phyloP scores from a whole-genome alignment of 2,113 vertebrate genomes.

The Pardalotus punctatus region DNA sequence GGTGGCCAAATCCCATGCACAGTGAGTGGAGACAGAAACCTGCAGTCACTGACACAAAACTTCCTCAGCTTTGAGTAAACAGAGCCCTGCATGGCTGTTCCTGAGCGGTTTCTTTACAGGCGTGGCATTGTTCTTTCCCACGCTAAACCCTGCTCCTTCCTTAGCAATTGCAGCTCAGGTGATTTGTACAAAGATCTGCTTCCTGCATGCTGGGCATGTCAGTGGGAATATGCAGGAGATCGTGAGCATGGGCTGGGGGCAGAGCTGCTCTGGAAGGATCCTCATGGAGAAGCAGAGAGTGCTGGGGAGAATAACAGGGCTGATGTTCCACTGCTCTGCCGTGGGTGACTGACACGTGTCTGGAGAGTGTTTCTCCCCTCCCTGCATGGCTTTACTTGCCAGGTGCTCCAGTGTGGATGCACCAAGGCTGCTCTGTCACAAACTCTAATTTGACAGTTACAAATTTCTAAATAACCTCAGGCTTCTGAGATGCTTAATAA shows the following conservation, averaged over 20 bases:
- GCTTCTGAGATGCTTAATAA: not conserved
- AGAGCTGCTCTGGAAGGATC: not conserved
- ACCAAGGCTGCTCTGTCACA: not conserved
- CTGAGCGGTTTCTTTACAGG: not conserved
- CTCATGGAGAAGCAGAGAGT: not conserved
- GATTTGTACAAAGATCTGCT: not conserved
- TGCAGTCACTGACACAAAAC: not conserved
- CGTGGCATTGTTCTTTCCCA: not conserved
- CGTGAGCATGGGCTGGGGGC: rapidly evolving
- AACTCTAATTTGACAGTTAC: not conserved
- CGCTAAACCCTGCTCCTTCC: not conserved
- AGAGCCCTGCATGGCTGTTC: not conserved
- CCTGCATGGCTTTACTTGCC: not conserved
- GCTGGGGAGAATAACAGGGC: not conserved
- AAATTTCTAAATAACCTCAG: not conserved
- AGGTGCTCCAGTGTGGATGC: not conserved
- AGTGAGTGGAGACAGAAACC: not conserved
- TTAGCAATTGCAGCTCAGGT: not conserved
- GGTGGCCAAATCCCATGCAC: not conserved
- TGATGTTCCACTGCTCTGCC: not conserved
- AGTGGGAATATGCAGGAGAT: not conserved
- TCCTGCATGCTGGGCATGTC: rapidly evolving
- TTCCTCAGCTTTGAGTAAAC: not conserved
- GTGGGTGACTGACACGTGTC: rapidly evolving
- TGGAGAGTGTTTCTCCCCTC: not conserved